Base-by-base conservation (phyloP, 1,140 invertebrate species). In the Drosophila insularis region DNA sequence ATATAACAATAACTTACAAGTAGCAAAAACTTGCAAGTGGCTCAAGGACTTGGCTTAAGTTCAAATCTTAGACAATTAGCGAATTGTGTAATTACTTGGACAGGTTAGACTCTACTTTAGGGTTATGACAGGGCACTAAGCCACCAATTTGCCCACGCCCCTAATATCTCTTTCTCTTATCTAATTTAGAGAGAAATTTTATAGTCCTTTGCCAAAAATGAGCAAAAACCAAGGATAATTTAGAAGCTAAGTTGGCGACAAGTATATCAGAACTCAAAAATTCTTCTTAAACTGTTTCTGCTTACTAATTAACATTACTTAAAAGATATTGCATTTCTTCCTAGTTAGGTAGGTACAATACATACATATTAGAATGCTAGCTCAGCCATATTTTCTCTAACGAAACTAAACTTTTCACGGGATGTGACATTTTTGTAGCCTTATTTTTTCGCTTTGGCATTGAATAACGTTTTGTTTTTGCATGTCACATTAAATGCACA, bases 401-500 rank as follows among this genome's bases (percentile, higher is more conserved):
- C 21, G 21, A 21, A 21, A 21, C 21, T 27, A 27, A 39, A 43
- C 19, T 64, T 31, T 55, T 39, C 61, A 14, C 40, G 23, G 40
- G n/a, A 43, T 72, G 61, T 64, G 70, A 86, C 82, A 86, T 73
- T 65, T 86, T 86, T 76, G 81, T 75, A 82, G 75, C 66, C 80
- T 81, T 74, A 62, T 70, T 74, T 71, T 82, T 82, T 61, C 50
- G 60, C 59, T 31, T 14, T 68, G 58, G 65, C 71, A 73, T 40
- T 64, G 66, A 75, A 87, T 76, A 81, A 79, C 72, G 74, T 81
- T 86, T 80, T 78, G 68, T 70, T 67, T 75, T 78, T 86, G 74
- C 70, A 76, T 68, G 71, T 76, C 81, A 74, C 78, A 87, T 73
- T 78, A 73, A 86, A 87, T 76, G 82, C 79, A 71, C 81, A 87